Conservation (phyloP, 2,888 invertebrate genomes). For the Proisotoma minuta region DNA sequence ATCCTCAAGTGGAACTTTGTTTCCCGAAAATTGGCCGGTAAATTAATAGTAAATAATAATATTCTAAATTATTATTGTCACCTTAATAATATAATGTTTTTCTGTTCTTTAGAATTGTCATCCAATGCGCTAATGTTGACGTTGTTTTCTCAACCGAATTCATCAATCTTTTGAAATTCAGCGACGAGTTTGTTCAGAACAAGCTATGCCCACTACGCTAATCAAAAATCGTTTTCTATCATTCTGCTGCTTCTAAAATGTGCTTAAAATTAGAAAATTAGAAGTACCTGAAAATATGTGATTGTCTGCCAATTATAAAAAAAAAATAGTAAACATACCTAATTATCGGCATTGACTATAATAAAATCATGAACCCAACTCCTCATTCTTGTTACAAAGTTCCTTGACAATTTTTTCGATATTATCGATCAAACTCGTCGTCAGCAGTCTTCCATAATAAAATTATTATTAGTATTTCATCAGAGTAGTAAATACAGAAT, state of each 20-base stretch:
- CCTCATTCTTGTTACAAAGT: too few relatives aligned
- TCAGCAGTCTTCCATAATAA: too few relatives aligned
- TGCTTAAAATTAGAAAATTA: too few relatives aligned
- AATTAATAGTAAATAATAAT: not conserved
- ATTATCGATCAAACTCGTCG: too few relatives aligned
- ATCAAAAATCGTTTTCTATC: not conserved
- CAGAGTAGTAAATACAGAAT: too few relatives aligned
- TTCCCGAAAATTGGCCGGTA: slow-evolving; percentile 37
- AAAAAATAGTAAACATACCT: too few relatives aligned
- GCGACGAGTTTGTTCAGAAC: slow-evolving; percentile 30
- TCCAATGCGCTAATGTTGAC: slow-evolving; percentile 27
- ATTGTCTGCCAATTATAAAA: too few relatives aligned
- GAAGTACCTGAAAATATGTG: too few relatives aligned
- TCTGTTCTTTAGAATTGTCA: slow-evolving; percentile 19
- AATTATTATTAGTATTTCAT: too few relatives aligned
- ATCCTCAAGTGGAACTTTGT: slow-evolving; percentile 31
- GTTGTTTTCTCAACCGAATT: slow-evolving; percentile 29
- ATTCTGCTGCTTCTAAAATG: not conserved
- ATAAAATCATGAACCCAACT: too few relatives aligned
- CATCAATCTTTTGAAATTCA: slow-evolving; percentile 25
- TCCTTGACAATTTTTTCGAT: too few relatives aligned
- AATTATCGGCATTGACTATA: too few relatives aligned
- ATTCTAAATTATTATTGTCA: not conserved
- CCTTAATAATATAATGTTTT: not conserved
- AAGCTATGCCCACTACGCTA: slow-evolving; percentile 22